Base-by-base conservation (phyloP, 2,888 invertebrate species). In the Tortrix viridana region DNA sequence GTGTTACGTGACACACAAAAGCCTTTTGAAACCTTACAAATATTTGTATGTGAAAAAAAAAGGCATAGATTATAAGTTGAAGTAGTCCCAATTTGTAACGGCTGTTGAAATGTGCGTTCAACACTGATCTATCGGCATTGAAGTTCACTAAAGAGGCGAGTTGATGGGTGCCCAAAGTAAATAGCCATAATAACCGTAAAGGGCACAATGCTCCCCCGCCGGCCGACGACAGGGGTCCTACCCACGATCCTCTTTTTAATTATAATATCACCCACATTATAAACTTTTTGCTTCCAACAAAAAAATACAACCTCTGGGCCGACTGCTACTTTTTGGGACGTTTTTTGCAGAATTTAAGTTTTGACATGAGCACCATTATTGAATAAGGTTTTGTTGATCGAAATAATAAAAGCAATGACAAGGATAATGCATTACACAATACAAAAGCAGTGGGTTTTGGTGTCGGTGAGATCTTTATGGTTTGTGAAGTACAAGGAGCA, bases 211-310 rank as follows among this genome's bases (percentile, higher is more conserved):
- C 72, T 73, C 81, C 80, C 91, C 92, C 81, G 85, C 84, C 75
- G 89, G 49, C 74, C 79, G 77, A 67, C 86, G 79, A 81, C 86
- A 85, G 86, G 87, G 86, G 86, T 80, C 77, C 81, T 75, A 76
- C 81, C 85, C 82, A 75, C 75, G 75, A 78, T 78, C 79, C 84
- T 77, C 84, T 81, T 86, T 88, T 86, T 89, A 91, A 92, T 92
- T 92, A 92, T 85, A 89, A 91, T 91, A 92, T 92, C 92, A 92
- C 85, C 87, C 85, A 88, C 86, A 88, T 88, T 89, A 88, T 83
- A 85, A 85, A 81, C 74, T 86, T 88, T 87, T 86, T 81, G 77
- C 73, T 68, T 22, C 59, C 69, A 68, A 74, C 69, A 74, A 76
- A 79, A 75, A 75, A 72, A 64, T 58, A 70, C 68, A 71, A 74